Conservation (phyloP, 1,140 invertebrate species). For the Drosophila suzukii region DNA sequence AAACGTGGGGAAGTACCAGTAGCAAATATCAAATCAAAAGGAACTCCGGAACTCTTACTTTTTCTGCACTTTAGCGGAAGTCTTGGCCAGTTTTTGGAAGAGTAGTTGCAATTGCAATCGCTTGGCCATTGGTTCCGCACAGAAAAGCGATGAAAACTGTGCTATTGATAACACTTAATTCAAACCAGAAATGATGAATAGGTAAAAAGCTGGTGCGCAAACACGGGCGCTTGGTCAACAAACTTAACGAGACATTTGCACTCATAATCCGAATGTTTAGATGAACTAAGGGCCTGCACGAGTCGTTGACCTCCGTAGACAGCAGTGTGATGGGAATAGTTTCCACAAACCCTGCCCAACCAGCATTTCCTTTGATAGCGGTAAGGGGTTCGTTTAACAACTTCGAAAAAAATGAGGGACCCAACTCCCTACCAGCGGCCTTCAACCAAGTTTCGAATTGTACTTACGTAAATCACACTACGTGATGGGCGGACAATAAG, state of each 20-base stretch:
- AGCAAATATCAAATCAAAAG: background rate
- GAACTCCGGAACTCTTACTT: background rate
- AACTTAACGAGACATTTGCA: slow-evolving; percentile 42
- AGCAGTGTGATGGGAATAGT: slow-evolving; percentile 13
- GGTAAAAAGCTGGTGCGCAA: slow-evolving; percentile 21
- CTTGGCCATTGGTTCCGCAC: background rate
- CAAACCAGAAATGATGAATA: slow-evolving; percentile 48
- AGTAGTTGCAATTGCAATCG: background rate
- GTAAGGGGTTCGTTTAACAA: background rate
- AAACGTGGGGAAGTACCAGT: background rate
- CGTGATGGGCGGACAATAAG: slow-evolving; percentile 19
- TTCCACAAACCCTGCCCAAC: background rate
- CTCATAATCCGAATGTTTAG: slow-evolving; percentile 26
- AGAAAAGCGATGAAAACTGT: slow-evolving; percentile 1
- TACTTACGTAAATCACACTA: slow-evolving; percentile 51
- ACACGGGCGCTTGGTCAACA: slow-evolving; percentile 38
- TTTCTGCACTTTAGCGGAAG: background rate
- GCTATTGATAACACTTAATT: slow-evolving; percentile 22
- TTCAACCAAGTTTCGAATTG: slow-evolving; percentile 19
- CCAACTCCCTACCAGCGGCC: slow-evolving; percentile 7
- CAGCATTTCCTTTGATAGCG: background rate
- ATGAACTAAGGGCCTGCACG: background rate
- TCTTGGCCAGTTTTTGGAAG: background rate
- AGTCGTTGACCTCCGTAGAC: slow-evolving; percentile 41
- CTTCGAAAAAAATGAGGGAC: background rate